Conservation (phyloP, 2,797 vertebrate species). For the Moxostoma hubbsi region DNA sequence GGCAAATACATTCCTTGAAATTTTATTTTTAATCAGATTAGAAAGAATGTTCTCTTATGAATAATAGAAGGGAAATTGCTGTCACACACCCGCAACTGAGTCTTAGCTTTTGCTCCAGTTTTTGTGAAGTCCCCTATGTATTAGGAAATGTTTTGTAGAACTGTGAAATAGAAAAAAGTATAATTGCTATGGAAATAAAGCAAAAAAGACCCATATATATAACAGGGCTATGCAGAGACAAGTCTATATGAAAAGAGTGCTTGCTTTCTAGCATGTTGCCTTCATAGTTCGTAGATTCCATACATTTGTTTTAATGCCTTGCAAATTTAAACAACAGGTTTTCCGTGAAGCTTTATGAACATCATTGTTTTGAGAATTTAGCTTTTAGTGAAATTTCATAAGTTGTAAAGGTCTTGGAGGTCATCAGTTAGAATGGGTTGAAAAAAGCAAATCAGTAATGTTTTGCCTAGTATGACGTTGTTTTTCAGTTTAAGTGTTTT, state of each 20-base stretch:
- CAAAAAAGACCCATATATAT: constrained; percentile 15
- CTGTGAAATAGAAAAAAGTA: background rate
- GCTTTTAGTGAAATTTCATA: too few relatives aligned
- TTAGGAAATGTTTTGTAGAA: background rate
- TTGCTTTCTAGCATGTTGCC: too few relatives aligned
- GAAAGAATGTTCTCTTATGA: constrained; percentile 58
- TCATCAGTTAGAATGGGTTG: too few relatives aligned
- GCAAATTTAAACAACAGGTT: too few relatives aligned
- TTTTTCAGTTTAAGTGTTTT: too few relatives aligned
- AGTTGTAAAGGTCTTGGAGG: too few relatives aligned
- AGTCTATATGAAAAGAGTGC: background rate
- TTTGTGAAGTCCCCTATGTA: background rate
- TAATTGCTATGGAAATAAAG: background rate
- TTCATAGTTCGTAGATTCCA: too few relatives aligned
- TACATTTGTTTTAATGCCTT: too few relatives aligned
- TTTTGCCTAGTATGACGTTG: too few relatives aligned
- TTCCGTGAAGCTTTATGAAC: too few relatives aligned
- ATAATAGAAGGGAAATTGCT: constrained; percentile 50
- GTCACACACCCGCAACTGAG: background rate
- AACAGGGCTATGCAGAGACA: background rate
- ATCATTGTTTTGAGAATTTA: too few relatives aligned
- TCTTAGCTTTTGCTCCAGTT: constrained; percentile 9
- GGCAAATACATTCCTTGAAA: constrained; percentile 66
- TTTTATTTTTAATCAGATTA: constrained; percentile 43
- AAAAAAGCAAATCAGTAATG: too few relatives aligned